Percentiles rank a stretch among this genome's conserved stretches.
phyloP scores from a whole-genome alignment of 2,113 vertebrate species.

The Sorex araneus region DNA sequence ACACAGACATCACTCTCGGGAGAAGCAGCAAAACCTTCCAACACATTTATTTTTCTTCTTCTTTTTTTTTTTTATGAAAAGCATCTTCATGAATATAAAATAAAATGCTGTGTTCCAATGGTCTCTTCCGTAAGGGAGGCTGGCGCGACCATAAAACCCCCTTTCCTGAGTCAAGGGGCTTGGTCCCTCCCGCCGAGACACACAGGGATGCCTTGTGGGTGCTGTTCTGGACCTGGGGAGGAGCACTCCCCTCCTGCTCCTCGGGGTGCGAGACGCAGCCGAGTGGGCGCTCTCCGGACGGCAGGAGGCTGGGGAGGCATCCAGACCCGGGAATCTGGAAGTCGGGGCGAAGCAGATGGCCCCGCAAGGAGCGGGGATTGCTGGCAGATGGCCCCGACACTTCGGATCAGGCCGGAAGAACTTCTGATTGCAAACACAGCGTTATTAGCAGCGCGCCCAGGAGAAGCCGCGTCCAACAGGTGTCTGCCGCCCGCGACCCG shows the following conservation, averaged over 20 bases:
- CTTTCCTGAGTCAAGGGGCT: neutral
- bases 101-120: slow-evolving; percentile 5
- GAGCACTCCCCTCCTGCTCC: neutral
- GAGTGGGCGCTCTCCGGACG: slow-evolving; percentile 74
- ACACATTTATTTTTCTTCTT: slow-evolving; percentile 29
- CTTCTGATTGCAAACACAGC: slow-evolving; percentile 82
- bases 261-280: slow-evolving; percentile 77
- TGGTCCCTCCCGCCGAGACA: slow-evolving; percentile 47
- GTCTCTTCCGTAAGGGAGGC: slow-evolving; percentile 15
- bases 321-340: slow-evolving; percentile 73
- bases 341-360: slow-evolving; percentile 84
- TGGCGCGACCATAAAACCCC: neutral
- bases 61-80: neutral
- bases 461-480: neutral
- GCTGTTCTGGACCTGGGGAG: slow-evolving; percentile 67
- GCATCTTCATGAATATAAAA: neutral
- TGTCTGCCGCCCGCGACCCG: neutral
- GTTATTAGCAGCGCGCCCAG: slow-evolving; percentile 63
- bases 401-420: slow-evolving; percentile 65
- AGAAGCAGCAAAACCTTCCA: slow-evolving; percentile 2
- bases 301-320: neutral
- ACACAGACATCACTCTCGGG: neutral
- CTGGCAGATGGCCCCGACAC: slow-evolving; percentile 84
- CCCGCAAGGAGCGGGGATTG: slow-evolving; percentile 68
- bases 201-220: slow-evolving; percentile 2